These are phyloP conservation scores for Aromia moschata DNA, from an alignment of 2,888 invertebrate species.

Conservation along the genomic window DNA sequence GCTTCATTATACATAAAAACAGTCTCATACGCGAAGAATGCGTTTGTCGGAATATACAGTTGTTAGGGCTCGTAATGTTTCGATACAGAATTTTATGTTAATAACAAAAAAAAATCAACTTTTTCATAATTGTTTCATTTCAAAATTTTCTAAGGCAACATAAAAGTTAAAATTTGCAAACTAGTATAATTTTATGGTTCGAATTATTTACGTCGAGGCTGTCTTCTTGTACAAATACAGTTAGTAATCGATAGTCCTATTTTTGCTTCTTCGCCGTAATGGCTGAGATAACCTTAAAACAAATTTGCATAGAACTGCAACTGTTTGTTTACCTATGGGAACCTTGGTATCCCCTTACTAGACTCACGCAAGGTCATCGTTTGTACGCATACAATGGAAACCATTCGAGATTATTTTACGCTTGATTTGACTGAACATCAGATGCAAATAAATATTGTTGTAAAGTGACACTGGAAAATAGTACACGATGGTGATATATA, in stretches of 20 bases:
- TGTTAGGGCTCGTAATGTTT: too few species aligned
- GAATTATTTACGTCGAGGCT: background rate
- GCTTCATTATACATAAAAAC: too few species aligned
- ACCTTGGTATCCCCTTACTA: background rate
- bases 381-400: background rate
- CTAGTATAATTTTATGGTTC: background rate
- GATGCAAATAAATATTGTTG: too few species aligned
- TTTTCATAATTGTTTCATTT: too few species aligned
- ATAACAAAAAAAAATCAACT: too few species aligned
- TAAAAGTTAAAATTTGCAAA: too few species aligned
- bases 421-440: background rate
- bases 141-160: too few species aligned
- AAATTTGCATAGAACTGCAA: slow-evolving; percentile 6
- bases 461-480: too few species aligned
- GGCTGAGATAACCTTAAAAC: slow-evolving; percentile 7
- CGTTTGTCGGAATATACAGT: too few species aligned
- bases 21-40: too few species aligned
- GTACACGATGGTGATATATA: too few species aligned
- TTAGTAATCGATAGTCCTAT: background rate
- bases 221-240: background rate
- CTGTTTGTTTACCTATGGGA: slow-evolving; percentile 5
- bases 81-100: too few species aligned
- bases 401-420: background rate
- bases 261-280: background rate
- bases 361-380: background rate